These are phyloP conservation scores for Serilophus lunatus DNA, from an alignment of 2,113 vertebrate species.

Conservation along the genomic window DNA sequence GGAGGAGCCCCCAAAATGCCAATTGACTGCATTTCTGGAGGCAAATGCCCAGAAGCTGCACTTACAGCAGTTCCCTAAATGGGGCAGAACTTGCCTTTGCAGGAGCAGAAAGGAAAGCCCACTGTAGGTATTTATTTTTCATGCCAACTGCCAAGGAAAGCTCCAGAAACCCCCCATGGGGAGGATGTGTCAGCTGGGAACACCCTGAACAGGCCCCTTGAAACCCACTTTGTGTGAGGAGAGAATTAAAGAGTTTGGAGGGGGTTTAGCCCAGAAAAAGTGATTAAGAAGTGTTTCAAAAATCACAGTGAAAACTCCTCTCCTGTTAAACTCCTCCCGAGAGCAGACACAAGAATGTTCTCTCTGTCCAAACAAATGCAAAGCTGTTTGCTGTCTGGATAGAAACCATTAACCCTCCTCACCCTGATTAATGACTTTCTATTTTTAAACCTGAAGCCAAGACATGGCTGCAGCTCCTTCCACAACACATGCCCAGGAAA, in stretches of 20 bases:
- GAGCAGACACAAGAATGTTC: background rate
- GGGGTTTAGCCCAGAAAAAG: background rate
- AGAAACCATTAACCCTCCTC: constrained; percentile 52
- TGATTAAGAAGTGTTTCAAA: background rate
- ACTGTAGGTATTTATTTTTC: too few species aligned
- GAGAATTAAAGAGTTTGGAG: background rate
- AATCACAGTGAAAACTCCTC: background rate
- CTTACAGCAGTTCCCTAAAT: background rate
- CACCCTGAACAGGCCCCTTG: background rate
- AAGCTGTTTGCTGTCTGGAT: constrained; percentile 11
- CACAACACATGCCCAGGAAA: background rate
- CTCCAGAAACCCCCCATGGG: background rate
- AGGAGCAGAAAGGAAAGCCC: background rate
- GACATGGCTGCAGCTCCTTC: background rate
- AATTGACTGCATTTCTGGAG: too few species aligned
- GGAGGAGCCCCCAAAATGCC: background rate
- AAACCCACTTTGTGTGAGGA: background rate
- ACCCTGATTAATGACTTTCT: constrained; percentile 40
- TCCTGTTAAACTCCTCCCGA: background rate
- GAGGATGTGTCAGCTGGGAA: background rate
- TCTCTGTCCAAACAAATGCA: constrained; percentile 8
- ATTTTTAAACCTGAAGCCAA: constrained; percentile 30
- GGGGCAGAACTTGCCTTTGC: background rate
- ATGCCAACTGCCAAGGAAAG: background rate
- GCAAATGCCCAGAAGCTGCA: too few species aligned